These are phyloP conservation scores for Sminthurides bifidus DNA, from an alignment of 1,140 invertebrate genomes.

Conservation along the genomic window DNA sequence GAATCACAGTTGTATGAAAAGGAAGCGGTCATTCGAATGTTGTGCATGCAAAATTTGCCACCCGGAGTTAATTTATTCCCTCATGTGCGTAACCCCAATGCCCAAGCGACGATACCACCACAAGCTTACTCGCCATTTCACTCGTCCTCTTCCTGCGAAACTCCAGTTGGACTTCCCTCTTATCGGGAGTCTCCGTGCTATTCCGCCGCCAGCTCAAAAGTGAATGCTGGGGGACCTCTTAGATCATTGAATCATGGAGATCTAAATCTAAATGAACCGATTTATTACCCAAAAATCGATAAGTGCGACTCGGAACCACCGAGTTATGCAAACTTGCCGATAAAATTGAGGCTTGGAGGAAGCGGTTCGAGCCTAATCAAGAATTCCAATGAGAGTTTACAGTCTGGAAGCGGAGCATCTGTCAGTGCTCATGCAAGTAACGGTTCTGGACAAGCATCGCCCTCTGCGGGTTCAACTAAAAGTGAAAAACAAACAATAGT, in stretches of 20 bases:
- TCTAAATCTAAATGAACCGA: too few species aligned
- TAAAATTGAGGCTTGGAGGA: constrained; percentile 28
- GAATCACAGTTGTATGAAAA: constrained; percentile 76
- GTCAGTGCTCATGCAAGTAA: too few species aligned
- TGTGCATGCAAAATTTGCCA: constrained; percentile 58
- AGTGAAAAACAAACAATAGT: constrained; percentile 55
- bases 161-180: constrained; percentile 2
- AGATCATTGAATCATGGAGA: too few species aligned
- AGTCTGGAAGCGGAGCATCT: neutral
- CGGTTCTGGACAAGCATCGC: constrained; percentile 25
- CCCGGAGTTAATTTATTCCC: constrained; percentile 24
- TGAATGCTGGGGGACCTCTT: too few species aligned
- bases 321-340: constrained; percentile 30
- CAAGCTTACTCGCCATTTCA: constrained; percentile 4
- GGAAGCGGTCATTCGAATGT: constrained; percentile 78
- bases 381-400: constrained; percentile 29
- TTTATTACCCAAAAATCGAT: constrained; percentile 27
- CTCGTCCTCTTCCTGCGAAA: constrained; percentile 7
- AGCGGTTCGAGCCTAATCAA: constrained; percentile 22
- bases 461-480: constrained; percentile 40
- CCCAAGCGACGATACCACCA: too few species aligned
- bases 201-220: neutral
- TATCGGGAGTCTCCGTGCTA: constrained; percentile 29
- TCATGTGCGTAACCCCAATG: too few species aligned
- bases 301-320: constrained; percentile 30